Evolutionary conservation across 2,797 vertebrate genomes (phyloP).

Genomic region (Distichodus sexfasciatus): DNA sequence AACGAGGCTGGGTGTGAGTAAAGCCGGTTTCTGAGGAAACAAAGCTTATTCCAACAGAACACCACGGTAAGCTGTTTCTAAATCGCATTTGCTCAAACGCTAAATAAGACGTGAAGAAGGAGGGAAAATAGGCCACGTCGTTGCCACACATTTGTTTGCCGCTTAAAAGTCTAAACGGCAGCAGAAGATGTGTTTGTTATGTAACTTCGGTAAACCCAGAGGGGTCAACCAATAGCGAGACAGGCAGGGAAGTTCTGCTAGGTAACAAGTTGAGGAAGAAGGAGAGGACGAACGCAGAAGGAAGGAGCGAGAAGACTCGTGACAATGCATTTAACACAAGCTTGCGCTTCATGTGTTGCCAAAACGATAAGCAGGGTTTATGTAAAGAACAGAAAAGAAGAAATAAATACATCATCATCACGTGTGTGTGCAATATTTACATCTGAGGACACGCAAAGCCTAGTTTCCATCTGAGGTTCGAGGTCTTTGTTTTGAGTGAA

Average conservation of each 20-base stretch:
- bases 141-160: slow-evolving; percentile 49
- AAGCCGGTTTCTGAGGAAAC: slow-evolving; percentile 38
- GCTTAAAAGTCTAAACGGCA: slow-evolving; percentile 44
- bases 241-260: slow-evolving; percentile 66
- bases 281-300: slow-evolving; percentile 19
- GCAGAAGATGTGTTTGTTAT: slow-evolving; percentile 60
- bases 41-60: slow-evolving; percentile 37
- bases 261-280: slow-evolving; percentile 63
- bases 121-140: background rate
- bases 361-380: too few species aligned
- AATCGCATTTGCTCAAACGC: slow-evolving; percentile 7
- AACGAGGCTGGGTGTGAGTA: slow-evolving; percentile 11
- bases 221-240: slow-evolving; percentile 66
- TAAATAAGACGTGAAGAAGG: slow-evolving; percentile 19
- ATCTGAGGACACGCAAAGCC: too few species aligned
- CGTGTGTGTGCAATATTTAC: too few species aligned
- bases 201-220: slow-evolving; percentile 55
- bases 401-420: slow-evolving; percentile 22
- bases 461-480: too few species aligned
- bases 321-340: slow-evolving; percentile 3
- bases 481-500: too few species aligned
- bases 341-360: too few species aligned
- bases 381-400: slow-evolving; percentile 15
- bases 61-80: slow-evolving; percentile 19
- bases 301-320: slow-evolving; percentile 6